These are phyloP conservation scores for Myrmecophaga tridactyla DNA, from an alignment of 2,113 vertebrate species.

Conservation along the genomic window DNA sequence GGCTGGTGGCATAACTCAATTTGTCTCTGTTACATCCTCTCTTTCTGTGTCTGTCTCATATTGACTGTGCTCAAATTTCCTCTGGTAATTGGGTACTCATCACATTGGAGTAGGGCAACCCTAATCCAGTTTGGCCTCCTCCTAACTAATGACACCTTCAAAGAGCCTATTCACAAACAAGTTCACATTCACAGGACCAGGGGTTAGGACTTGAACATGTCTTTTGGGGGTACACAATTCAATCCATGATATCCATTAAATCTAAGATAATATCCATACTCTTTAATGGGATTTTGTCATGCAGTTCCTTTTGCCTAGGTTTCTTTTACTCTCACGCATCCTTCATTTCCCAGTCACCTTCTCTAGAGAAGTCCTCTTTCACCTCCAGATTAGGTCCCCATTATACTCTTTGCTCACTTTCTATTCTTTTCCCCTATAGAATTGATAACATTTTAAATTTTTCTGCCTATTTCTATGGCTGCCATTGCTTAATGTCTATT, in stretches of 20 bases:
- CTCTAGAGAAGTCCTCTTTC: background rate
- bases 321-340: background rate
- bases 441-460: background rate
- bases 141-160: too few species aligned
- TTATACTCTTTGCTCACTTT: background rate
- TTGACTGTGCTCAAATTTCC: too few species aligned
- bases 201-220: too few species aligned
- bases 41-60: too few species aligned
- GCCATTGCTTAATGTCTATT: constrained; percentile 1
- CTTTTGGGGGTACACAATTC: too few species aligned
- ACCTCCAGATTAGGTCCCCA: background rate
- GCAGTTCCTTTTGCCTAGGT: background rate
- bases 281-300: background rate
- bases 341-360: background rate
- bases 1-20: too few species aligned
- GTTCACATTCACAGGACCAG: too few species aligned
- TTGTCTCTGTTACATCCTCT: too few species aligned
- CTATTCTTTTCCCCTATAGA: background rate
- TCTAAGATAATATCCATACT: background rate
- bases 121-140: too few species aligned
- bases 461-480: background rate
- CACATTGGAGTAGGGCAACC: too few species aligned
- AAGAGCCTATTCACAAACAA: too few species aligned
- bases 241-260: background rate
- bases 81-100: too few species aligned